Evolutionary conservation across 2,113 vertebrate species (phyloP).

Genomic region (Halichoerus grypus): DNA sequence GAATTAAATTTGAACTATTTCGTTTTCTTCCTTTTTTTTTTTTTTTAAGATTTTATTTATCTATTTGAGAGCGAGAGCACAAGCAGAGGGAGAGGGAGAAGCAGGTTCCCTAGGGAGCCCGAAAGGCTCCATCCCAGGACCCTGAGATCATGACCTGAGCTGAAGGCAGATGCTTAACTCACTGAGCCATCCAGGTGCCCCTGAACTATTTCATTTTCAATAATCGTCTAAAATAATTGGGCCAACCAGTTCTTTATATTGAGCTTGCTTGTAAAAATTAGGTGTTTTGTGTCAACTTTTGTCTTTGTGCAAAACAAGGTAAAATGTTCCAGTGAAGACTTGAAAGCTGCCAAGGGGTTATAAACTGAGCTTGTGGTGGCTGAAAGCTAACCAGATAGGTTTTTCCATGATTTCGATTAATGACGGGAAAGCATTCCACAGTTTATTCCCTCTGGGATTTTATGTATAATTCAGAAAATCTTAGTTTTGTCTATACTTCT

Average conservation of each 20-base stretch:
- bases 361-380: background rate
- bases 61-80: no score
- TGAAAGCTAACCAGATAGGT: background rate
- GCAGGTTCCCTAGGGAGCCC: no score
- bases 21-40: no score
- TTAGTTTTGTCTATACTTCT: background rate
- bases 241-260: background rate
- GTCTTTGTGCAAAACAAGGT: background rate
- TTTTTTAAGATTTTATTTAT: no score
- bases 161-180: background rate
- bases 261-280: background rate
- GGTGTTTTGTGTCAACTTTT: slow-evolving; percentile 10
- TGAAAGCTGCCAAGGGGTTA: background rate
- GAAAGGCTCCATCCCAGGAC: no score
- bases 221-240: slow-evolving; percentile 10
- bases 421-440: background rate
- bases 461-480: slow-evolving; percentile 55
- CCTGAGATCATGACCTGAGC: no score
- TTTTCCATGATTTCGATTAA: slow-evolving; percentile 6
- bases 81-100: no score
- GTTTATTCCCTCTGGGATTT: background rate
- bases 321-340: background rate
- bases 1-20: slow-evolving; percentile 18
- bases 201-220: background rate
- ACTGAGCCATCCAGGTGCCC: background rate